Conservation (phyloP, 2,113 vertebrate species). For the Stigmatopora argus region DNA sequence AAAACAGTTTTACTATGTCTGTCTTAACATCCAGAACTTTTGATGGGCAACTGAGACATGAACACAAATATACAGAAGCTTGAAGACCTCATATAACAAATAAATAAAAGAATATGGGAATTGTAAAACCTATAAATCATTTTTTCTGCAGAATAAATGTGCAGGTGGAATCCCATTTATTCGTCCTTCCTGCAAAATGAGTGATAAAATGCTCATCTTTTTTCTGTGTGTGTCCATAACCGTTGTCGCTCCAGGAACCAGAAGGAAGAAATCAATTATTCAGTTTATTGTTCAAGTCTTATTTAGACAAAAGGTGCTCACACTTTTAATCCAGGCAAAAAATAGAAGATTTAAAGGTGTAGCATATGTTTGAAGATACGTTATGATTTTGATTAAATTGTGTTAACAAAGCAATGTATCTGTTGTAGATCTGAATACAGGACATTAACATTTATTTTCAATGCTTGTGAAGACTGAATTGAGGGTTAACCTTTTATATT, state of each 20-base stretch:
- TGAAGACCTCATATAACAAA: too few relatives aligned
- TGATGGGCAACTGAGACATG: neutral
- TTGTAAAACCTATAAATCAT: neutral
- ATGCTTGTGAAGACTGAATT: neutral
- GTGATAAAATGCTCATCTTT: slow-evolving; percentile 34
- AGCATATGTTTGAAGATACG: neutral
- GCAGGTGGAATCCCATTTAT: slow-evolving; percentile 8
- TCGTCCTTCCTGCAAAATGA: slow-evolving; percentile 18
- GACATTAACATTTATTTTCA: neutral
- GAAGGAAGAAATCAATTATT: slow-evolving; percentile 38
- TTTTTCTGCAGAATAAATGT: too few relatives aligned
- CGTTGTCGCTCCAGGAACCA: slow-evolving; percentile 18
- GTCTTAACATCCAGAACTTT: neutral
- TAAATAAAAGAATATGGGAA: neutral
- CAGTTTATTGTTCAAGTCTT: slow-evolving; percentile 15
- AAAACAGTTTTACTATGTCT: neutral
- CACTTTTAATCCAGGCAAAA: slow-evolving; percentile 12
- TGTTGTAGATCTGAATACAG: neutral
- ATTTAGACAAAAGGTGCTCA: slow-evolving; percentile 25
- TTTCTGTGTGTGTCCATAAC: slow-evolving; percentile 13
- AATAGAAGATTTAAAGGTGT: too few relatives aligned
- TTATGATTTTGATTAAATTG: neutral
- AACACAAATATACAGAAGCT: neutral
- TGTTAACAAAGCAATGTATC: neutral
- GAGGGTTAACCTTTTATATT: slow-evolving; percentile 10